Conservation (phyloP, 1,140 invertebrate species). For the Bicyclus anynana region DNA sequence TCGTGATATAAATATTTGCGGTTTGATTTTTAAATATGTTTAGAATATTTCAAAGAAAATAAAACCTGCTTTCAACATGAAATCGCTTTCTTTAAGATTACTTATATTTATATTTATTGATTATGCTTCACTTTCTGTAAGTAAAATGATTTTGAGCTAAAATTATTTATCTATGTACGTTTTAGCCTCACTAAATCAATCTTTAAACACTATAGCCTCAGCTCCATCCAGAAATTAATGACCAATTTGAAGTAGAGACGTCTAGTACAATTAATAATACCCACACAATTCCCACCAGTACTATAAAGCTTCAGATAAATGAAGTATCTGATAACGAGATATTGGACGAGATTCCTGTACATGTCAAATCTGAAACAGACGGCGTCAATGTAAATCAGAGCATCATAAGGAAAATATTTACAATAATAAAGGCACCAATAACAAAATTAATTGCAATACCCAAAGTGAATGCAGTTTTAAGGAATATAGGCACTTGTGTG, state of each 20-base stretch:
- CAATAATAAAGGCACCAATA: conserved; percentile 30
- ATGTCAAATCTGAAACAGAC: conserved; percentile 5
- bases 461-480: conserved; percentile 46
- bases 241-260: conserved; percentile 34
- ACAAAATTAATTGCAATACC: conserved; percentile 36
- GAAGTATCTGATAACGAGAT: conserved; percentile 10
- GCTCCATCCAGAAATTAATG: conserved; percentile 43
- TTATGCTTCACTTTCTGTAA: background rate
- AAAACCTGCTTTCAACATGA: background rate
- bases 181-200: no score
- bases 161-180: background rate
- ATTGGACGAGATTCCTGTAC: conserved; percentile 8
- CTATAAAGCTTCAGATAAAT: background rate
- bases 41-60: no score
- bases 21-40: background rate
- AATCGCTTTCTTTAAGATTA: background rate
- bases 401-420: conserved; percentile 14
- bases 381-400: background rate
- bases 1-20: no score
- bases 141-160: background rate
- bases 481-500: conserved; percentile 58
- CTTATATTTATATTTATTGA: background rate
- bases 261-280: background rate
- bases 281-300: conserved; percentile 5
- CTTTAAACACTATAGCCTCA: no score